These are phyloP conservation scores for Amphipoea lucens DNA, from an alignment of 2,888 invertebrate genomes.

Conservation along the genomic window DNA sequence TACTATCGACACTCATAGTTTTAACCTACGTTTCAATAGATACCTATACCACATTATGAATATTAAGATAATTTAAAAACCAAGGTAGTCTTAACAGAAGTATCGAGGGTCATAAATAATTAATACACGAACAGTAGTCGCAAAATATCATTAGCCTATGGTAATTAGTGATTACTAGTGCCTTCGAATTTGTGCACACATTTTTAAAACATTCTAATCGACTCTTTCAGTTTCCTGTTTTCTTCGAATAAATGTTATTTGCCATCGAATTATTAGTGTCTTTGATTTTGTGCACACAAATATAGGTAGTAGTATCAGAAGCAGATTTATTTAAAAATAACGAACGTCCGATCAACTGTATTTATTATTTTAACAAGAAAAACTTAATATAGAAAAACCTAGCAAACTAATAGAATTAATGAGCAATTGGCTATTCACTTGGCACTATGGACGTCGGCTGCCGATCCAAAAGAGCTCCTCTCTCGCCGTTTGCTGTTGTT, in stretches of 20 bases:
- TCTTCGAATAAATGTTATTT: not conserved
- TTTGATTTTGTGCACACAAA: not conserved
- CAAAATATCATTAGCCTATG: not conserved
- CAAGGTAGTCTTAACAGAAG: not conserved
- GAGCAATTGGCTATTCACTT: not conserved
- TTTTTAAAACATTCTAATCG: not conserved
- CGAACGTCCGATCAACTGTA: too few relatives aligned
- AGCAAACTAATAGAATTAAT: not conserved
- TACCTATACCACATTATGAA: not conserved
- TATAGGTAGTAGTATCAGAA: not conserved
- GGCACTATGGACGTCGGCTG: too few relatives aligned
- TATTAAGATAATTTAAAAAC: not conserved
- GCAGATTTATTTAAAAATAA: too few relatives aligned
- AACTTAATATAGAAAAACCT: not conserved
- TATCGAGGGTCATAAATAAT: not conserved
- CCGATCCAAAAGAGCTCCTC: too few relatives aligned
- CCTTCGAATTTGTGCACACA: not conserved
- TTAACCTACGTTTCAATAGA: not conserved
- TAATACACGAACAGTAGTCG: not conserved
- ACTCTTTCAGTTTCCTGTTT: not conserved
- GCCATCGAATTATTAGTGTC: not conserved
- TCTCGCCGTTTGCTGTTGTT: too few relatives aligned
- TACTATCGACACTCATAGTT: not conserved
- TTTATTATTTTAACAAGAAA: too few relatives aligned
- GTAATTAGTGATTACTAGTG: not conserved